Evolutionary conservation across 2,797 vertebrate genomes (phyloP), one percentile per base, ranked within the genome.

Genomic region (Neostethus bicornis): DNA sequence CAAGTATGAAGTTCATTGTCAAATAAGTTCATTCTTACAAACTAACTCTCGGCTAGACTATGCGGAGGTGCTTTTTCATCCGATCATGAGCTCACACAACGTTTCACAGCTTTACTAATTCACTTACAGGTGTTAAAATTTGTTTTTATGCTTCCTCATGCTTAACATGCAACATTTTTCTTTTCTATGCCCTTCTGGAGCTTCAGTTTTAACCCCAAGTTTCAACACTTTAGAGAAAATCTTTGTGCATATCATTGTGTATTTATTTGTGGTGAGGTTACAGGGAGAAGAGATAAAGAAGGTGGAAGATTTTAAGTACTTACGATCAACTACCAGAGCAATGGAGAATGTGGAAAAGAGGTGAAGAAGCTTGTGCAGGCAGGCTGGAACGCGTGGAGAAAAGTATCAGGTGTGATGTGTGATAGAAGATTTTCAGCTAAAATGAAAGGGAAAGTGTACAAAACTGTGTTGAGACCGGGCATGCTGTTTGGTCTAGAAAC

Each of bases 91-190:
- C 17, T 38, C 32, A 34, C 4, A 13, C 2, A 34, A 35, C 38
- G 35, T 38, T 16, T 17, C 35, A 38, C 16, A 38, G 14, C 35
- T 38, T 38, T 38, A n/a, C 35, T 38, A 17, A 38, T 38, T 38
- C 35, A 38, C n/a, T 38, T 38, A 38, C 35, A 17, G 16, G 38
- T 38, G 35, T 38, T 38, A 35, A 38, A 38, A 17, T 38, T 16
- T 38, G 16, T 35, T 38, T 38, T 38, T 35, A 38, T 16, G 35
- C n/a, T 38, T 38, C 38, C 16, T 38, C n/a, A 38, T 38, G 35
- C 35, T 38, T 35, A 38, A 38, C n/a, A 9, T 16, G 3, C 16
- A 38, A 38, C 38, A 7, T 38, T 35, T 9, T 38, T 35, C 35
- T 38, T 38, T 38, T 35, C 7, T 38, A n/a, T n/a, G 7, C 35